phyloP scores from a whole-genome alignment of 2,888 invertebrate species.

The Callyntrura guangdongensis region DNA sequence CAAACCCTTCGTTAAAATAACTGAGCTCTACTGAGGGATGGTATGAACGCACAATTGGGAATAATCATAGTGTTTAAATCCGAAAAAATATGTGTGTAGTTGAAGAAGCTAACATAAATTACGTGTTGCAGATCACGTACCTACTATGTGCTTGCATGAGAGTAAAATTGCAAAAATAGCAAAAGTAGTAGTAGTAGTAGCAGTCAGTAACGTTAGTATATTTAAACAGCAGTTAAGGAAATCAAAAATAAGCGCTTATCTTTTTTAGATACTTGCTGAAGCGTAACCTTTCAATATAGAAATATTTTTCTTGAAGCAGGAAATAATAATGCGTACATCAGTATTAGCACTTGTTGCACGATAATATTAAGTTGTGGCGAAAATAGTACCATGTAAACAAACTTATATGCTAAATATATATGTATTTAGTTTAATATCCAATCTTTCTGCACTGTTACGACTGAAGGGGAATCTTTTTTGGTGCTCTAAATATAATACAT shows the following conservation, averaged over 20 bases:
- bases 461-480: conserved; percentile 57
- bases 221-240: conserved; percentile 22
- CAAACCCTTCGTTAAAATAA: no score
- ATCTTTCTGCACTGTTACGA: conserved; percentile 65
- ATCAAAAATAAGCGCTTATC: conserved; percentile 30
- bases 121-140: no score
- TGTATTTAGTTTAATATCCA: background rate
- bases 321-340: conserved; percentile 21
- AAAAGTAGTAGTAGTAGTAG: background rate
- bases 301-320: conserved; percentile 32
- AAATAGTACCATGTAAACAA: background rate
- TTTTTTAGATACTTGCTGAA: conserved; percentile 46
- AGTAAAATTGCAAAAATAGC: background rate
- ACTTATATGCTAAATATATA: background rate
- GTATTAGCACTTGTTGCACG: background rate
- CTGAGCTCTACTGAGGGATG: background rate
- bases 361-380: background rate
- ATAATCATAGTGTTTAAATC: background rate
- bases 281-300: conserved; percentile 30
- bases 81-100: no score
- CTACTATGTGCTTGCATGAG: no score
- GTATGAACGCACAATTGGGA: background rate
- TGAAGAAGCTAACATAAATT: no score
- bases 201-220: background rate
- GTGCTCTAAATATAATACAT: conserved; percentile 44